Evolutionary conservation across 1,140 invertebrate species (phyloP), one percentile per base, ranked within the genome.

Genomic region (Potamilus streckersoni): DNA sequence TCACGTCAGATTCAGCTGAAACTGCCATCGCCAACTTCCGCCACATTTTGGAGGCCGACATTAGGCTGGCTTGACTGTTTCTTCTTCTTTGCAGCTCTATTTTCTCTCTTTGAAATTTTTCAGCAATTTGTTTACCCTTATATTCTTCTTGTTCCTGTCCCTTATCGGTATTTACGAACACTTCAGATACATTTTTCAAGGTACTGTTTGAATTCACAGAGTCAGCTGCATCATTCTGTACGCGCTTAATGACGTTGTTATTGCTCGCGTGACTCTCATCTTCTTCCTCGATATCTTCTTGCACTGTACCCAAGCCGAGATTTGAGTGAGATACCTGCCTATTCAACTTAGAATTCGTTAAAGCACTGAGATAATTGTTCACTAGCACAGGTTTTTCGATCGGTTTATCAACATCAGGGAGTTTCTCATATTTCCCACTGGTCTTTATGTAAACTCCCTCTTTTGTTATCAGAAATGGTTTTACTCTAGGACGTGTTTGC

Each of bases 391-490:
- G 74, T 57, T 70, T 76, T 12, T 71, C 69, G 19, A 71, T 58
- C 15, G 69, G 74, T 49, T 69, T 69, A 55, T 68, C 67, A 49
- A 49, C 38, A n/a, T 76, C 74, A 19, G 71, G 27, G 2, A 76
- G 57, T 31, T 76, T 76, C 60, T 76, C 74, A 76, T 71, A 76
- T n/a, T 65, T 71, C 15, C 67, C 61, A 16, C 69, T 69, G 55
- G 74, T 71, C 68, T 76, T 76, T 12, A 76, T 76, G 49, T 71
- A 76, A 49, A 70, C 68, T 23, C 74, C 71, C n/a, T 76, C 74
- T 61, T 76, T 76, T 23, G 74, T 76, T 14, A 76, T 76, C 8
- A 76, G 74, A 59, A 76, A 76, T 23, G n/a, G 55, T 15, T 49
- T 49, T 6, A 49, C 38, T 49, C 38, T 4, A 49, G 38, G 5